Base-by-base conservation (phyloP, 2,113 vertebrate genomes). In the Protomyctophum bolini region DNA sequence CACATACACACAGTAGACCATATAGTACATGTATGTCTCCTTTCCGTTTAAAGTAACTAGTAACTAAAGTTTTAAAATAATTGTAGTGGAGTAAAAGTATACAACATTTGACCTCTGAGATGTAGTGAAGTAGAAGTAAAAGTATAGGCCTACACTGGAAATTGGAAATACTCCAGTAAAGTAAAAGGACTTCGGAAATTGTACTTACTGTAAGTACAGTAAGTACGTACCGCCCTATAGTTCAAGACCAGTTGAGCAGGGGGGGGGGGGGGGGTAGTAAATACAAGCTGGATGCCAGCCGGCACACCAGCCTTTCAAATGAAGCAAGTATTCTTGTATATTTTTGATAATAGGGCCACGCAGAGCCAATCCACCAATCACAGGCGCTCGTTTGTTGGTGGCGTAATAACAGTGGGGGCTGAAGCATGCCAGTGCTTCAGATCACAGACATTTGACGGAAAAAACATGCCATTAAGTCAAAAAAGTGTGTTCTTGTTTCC, bases 401-500 rank as follows among this genome's bases (percentile, higher is more conserved):
- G 21, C 21, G 21, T 21, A 21, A 21, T 88, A 89, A 89, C 88
- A 59, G 75, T 58, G 8, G 73, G 88, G 77, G 2, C 21, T 84
- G 11, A 68, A 65, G 56, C 41, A 66, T 0, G 45, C 71, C 73
- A 66, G 64, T 0, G 0, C 67, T 64, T 77, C 8, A 79, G 82
- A 86, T 81, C 70, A 79, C 75, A 87, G 76, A 79, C 79, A 4
- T 82, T 7, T 65, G 65, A 77, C 62, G 0, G 6, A 83, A 77
- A 83, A 77, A 79, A 77, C 86, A 75, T 84, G 66, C 73, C 75
- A 88, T 89, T 88, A 85, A 75, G 66, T 70, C 47, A 77, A 28
- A 81, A 81, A 68, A 52, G 28, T 2, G 76, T 11, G 70, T 73
- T 66, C 45, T 74, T 75, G 70, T 66, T 52, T 52, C 60, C 45